phyloP scores from a whole-genome alignment of 2,888 invertebrate species.

The Trichogramma evanescens region DNA sequence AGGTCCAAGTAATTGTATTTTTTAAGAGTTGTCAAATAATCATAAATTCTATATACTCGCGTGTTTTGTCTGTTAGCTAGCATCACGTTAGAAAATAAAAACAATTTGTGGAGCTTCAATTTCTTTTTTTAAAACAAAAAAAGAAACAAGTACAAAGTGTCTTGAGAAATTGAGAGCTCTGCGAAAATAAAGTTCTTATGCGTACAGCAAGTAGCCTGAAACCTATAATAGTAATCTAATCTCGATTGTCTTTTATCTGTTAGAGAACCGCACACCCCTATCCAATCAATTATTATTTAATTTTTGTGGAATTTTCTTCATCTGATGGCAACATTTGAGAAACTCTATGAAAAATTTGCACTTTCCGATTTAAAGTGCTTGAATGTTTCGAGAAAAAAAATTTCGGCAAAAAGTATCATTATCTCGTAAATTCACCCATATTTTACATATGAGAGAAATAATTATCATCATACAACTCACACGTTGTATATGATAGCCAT shows the following conservation, averaged over 20 bases:
- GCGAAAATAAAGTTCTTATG: neutral
- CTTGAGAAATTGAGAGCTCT: neutral
- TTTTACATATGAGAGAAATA: constrained; percentile 15
- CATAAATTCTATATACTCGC: neutral
- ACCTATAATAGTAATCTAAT: neutral
- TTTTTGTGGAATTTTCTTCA: no score
- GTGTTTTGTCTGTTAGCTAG: neutral
- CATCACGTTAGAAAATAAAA: neutral
- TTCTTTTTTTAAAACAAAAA: neutral
- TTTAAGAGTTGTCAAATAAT: constrained; percentile 22
- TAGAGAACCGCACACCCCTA: constrained; percentile 22
- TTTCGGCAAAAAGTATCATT: neutral
- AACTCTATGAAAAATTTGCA: no score
- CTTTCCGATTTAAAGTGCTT: neutral
- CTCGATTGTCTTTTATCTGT: constrained; percentile 11
- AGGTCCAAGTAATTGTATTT: constrained; percentile 25
- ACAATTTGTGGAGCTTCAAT: neutral
- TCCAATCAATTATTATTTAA: constrained; percentile 4
- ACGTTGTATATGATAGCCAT: constrained; percentile 36
- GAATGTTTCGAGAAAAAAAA: constrained; percentile 7
- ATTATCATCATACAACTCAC: constrained; percentile 14
- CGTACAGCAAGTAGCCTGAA: constrained; percentile 2
- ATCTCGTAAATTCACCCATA: neutral
- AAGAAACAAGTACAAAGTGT: neutral
- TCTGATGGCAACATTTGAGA: no score